Base-by-base conservation (phyloP, 1,140 invertebrate genomes). In the Aethina tumida region DNA sequence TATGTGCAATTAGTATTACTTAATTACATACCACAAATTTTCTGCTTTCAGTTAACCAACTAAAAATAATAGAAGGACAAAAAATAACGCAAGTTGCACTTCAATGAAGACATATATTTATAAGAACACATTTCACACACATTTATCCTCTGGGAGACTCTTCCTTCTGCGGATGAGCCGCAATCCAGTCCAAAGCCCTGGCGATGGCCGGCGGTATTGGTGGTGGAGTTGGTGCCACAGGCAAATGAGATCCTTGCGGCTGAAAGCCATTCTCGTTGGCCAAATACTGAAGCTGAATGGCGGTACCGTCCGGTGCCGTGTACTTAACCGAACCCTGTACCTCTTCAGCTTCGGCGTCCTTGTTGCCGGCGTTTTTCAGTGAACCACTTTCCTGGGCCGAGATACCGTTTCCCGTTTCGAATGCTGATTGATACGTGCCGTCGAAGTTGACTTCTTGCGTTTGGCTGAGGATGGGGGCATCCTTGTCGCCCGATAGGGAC, bases 241-340 rank as follows among this genome's bases (percentile, higher is more conserved):
- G n/a, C 1, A 37, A 14, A 29, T 37, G 35, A 28, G 24, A 66
- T 3, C 74, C 74, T 0, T 65, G 55, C 30, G 71, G 65, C 4
- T 59, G 60, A 50, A 68, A 76, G 8, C 74, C 74, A 32, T 74
- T 71, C 48, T 75, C 72, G 47, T 75, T 72, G 13, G 74, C 72
- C 12, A 64, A 67, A 43, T 72, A 74, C 20, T 58, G 58, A 0
- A 71, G 34, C 6, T 8, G 26, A 37, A 57, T 47, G 5, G 72
- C 68, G 14, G 74, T 68, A 25, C 84, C 84, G 52, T 87, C 81
- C 1, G 83, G 81, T 2, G 82, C 79, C 2, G 81, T 84, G 59
- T 88, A 90, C 36, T 77, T 77, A 45, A 73, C 83, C 13, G 71
- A 73, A 26, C 82, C 82, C 55, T 74, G 69, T 6, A 77, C 77